These are phyloP conservation scores for Escarpia spicata DNA, from an alignment of 2,888 invertebrate species.

Conservation along the genomic window DNA sequence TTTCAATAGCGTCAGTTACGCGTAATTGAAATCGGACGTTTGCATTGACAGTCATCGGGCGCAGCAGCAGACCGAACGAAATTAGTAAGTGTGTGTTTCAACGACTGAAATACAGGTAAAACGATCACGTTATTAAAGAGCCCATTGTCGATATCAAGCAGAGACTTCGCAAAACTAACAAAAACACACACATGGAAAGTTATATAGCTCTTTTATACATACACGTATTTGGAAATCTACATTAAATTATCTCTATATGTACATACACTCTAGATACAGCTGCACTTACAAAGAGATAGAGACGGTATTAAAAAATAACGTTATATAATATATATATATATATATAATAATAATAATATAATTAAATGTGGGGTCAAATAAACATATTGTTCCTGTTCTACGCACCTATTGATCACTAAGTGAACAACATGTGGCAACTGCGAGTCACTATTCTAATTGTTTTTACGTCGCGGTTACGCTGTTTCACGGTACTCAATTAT, in stretches of 20 bases:
- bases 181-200: too few relatives aligned
- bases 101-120: neutral
- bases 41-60: neutral
- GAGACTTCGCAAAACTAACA: neutral
- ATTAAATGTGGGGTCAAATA: too few relatives aligned
- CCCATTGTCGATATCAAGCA: neutral
- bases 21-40: constrained; percentile 9
- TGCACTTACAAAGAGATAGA: too few relatives aligned
- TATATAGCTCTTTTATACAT: too few relatives aligned
- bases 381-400: too few relatives aligned
- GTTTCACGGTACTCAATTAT: neutral
- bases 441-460: neutral
- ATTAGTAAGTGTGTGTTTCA: neutral
- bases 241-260: too few relatives aligned
- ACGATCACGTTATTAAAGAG: neutral
- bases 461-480: neutral
- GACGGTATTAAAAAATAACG: too few relatives aligned
- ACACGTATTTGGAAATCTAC: too few relatives aligned
- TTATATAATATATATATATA: too few relatives aligned
- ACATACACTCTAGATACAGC: too few relatives aligned
- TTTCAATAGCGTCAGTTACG: neutral
- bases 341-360: too few relatives aligned
- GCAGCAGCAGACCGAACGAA: neutral
- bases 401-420: too few relatives aligned
- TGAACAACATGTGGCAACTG: neutral